Base-by-base conservation (phyloP, 2,888 invertebrate species). In the Agrilus biguttatus region DNA sequence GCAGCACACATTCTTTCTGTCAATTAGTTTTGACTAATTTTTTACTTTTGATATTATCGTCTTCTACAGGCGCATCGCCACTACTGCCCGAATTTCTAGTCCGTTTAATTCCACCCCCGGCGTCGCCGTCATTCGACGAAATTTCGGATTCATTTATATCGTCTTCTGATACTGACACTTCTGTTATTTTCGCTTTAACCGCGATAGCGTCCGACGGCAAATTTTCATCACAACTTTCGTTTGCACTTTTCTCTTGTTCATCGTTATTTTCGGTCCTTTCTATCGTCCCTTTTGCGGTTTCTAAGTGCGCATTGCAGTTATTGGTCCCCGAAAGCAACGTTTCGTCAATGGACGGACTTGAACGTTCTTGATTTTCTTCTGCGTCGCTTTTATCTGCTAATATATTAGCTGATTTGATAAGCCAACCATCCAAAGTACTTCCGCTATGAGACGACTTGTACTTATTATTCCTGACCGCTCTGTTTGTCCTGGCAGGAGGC, bases 1-100 rank as follows among this genome's bases (percentile, higher is more conserved):
- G 7, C 14, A 13, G n/a, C 14, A 34, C 17, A 4, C 14, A 13
- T 8, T 14, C 10, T 37, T 37, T 14, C 17, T 40, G 19, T 23
- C 42, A 48, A 28, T 41, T 41, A 8, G 47, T 45, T 47, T 50
- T 50, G 38, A 49, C 48, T 36, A 46, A 35, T 48, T 52, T 49
- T 46, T 39, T 49, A 38, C 40, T 44, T 43, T 40, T 48, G 37
- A 40, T 23, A 33, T 40, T 36, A 17, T 47, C 45, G 33, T 46
- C 45, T 14, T 50, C 50, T 35, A 49, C 40, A 33, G 44, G 36
- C 42, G 49, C 50, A 21, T 38, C 42, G 33, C 51, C 47, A 32
- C 44, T 47, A 39, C 43, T 39, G 19, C 37, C 10, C 7, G 28
- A 28, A 28, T 28, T 46, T 40, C 39, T 17, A 39, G 49, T 47